Percentiles rank a stretch among this genome's conserved stretches.
phyloP scores from a whole-genome alignment of 53 echinoderm and acorn worm genomes.

The Hippasteria phrygiana region DNA sequence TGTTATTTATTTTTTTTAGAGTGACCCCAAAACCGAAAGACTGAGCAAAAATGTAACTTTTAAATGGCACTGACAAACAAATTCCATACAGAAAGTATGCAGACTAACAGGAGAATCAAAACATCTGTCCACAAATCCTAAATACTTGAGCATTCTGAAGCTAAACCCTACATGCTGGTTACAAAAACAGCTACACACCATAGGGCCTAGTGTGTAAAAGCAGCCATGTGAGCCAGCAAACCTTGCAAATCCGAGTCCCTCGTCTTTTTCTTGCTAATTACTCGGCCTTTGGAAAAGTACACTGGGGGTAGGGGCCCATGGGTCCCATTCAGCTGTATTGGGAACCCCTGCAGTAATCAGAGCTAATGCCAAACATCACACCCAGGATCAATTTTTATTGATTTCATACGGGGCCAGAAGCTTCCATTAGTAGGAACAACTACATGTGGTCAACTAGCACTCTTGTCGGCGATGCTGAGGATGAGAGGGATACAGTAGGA shows the following conservation, averaged over 20 bases:
- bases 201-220: too few relatives aligned
- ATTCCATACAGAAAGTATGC: too few relatives aligned
- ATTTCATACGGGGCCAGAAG: slow-evolving; percentile 58
- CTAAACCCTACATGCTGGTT: neutral
- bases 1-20: too few relatives aligned
- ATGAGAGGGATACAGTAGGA: slow-evolving; percentile 26
- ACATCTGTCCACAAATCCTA: slow-evolving; percentile 41
- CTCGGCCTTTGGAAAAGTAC: slow-evolving; percentile 61
- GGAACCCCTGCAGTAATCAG: slow-evolving; percentile 26
- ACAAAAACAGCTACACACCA: slow-evolving; percentile 43
- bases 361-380: slow-evolving; percentile 52
- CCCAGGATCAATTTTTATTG: slow-evolving; percentile 62
- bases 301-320: slow-evolving; percentile 37
- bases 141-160: neutral
- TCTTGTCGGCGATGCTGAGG: neutral
- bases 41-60: too few relatives aligned
- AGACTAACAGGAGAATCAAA: slow-evolving; percentile 28
- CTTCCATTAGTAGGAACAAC: slow-evolving; percentile 57
- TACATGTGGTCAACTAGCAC: slow-evolving; percentile 28
- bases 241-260: slow-evolving; percentile 9
- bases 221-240: neutral
- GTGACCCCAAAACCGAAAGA: too few relatives aligned
- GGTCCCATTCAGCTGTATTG: slow-evolving; percentile 46
- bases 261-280: slow-evolving; percentile 57
- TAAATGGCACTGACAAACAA: too few relatives aligned